Evolutionary conservation across 2,797 vertebrate genomes (phyloP), one percentile per base, ranked within the genome.

Genomic region (Cynopterus sphinx): DNA sequence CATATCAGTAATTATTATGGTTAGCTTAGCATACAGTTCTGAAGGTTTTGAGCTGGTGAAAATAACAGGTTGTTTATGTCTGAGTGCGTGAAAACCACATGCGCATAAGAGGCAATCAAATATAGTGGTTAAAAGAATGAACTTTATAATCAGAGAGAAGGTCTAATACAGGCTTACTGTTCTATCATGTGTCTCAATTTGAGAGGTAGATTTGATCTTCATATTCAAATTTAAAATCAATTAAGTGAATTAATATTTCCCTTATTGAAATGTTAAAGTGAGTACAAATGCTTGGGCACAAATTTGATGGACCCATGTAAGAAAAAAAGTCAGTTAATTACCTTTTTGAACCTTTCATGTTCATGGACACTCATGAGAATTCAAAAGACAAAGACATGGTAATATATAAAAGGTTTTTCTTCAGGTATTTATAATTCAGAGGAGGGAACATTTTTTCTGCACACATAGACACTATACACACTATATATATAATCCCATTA

Each of bases 181-280:
- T 46, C 4, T 2, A 24, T 57, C 39, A 68, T 15, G 11, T 46
- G 17, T 75, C 5, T 26, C 26, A 24, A 57, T 71, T 89, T 68
- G 68, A 88, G 89, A 90, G 77, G 24, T 22, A 90, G 51, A 82
- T 74, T 46, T 92, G 46, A 86, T 78, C 31, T 46, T 88, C 31
- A 61, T 67, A 26, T 90, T 43, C 26, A 90, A 65, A 82, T 41
- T 46, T 70, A 73, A 92, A 51, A 63, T 33, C 22, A 12, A 68
- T 51, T 41, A 4, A 57, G 63, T n/a, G 55, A 91, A 31, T 51
- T 83, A 51, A 13, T 19, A 59, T 84, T 88, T 84, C 9, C 5
- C 26, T 79, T 84, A 87, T 49, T 95, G 41, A 71, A 94, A 71
- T 53, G 6, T 49, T 82, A 67, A 73, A 87, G 10, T 53, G n/a